Base-by-base conservation (phyloP, 2,113 vertebrate species). In the Plecotus auritus region DNA sequence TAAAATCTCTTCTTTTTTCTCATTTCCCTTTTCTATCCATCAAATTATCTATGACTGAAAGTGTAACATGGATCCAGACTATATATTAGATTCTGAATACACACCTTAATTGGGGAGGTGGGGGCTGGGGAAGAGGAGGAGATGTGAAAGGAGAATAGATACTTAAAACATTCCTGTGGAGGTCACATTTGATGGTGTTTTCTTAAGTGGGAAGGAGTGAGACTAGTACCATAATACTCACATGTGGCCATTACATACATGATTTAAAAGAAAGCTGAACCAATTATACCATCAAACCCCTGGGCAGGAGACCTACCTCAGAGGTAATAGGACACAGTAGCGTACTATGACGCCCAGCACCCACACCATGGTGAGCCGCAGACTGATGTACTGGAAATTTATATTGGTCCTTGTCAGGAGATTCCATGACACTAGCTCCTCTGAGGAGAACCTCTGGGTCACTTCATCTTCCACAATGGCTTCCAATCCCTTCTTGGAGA, bases 351-450 rank as follows among this genome's bases (percentile, higher is more conserved):
- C 99, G 0, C 99, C 99, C 42, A 99, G 83, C 26, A 98, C 99
- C 99, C 99, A 99, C 94, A 99, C 98, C 30, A 99, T 1, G 22
- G 99, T 99, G 96, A 99, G 98, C 23, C 98, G 98, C 26, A 98
- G 97, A 87, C 99, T 99, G 98, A 99, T 98, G 94, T 99, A 99
- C 59, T 98, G 98, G 97, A 99, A 99, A 98, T 99, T 99, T 95
- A 99, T 97, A 78, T 99, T 99, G 97, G 99, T 99, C 94, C 99
- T 98, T 0, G 99, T 99, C 86, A 99, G 99, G n/a, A 99, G 99
- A 97, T 99, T 99, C 99, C 99, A 99, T 81, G 99, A 99, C 67
- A 98, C 99, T 42, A 99, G 97, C 96, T 99, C 99, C 98, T 99
- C 99, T 0, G 99, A 99, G n/a, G 99, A 99, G 98, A 99, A 99